A percentile compares a stretch with the other conserved stretches of the same genome.
These are phyloP conservation scores for Paradoxurus hermaphroditus DNA, from an alignment of 2,113 vertebrate species.

Conservation along the genomic window DNA sequence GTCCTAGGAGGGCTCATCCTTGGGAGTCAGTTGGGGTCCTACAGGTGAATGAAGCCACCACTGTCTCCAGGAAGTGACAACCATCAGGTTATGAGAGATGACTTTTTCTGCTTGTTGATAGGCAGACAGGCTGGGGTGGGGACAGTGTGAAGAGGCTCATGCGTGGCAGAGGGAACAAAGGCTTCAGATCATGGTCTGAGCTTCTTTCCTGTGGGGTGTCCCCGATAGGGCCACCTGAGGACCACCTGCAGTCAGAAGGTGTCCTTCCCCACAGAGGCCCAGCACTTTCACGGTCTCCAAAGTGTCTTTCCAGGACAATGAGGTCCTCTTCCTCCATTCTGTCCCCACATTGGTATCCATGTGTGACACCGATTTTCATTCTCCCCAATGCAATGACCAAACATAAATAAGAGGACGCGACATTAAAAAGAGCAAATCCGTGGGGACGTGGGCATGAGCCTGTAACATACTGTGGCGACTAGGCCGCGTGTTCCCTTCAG, in stretches of 20 bases:
- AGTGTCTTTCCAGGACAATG: not conserved
- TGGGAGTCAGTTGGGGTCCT: too few relatives aligned
- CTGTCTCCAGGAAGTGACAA: not conserved
- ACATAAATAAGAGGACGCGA: not conserved
- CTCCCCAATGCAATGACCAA: not conserved
- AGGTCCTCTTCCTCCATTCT: not conserved
- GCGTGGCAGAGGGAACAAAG: not conserved
- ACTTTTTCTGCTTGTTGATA: rapidly evolving
- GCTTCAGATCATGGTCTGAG: rapidly evolving
- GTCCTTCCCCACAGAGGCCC: not conserved
- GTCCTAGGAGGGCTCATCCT: not conserved
- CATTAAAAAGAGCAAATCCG: not conserved
- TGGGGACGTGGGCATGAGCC: rapidly evolving
- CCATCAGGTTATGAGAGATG: rapidly evolving
- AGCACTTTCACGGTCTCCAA: not conserved
- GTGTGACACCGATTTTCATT: not conserved
- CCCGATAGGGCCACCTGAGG: too few relatives aligned
- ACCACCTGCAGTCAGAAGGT: rapidly evolving
- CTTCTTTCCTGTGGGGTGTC: rapidly evolving
- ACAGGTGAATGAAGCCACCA: not conserved
- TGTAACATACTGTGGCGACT: not conserved
- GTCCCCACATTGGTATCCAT: too few relatives aligned
- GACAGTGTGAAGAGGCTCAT: rapidly evolving
- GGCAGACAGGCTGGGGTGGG: rapidly evolving
- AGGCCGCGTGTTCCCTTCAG: rapidly evolving